phyloP scores from a whole-genome alignment of 1,140 invertebrate genomes.

The Temnothorax nylanderi region DNA sequence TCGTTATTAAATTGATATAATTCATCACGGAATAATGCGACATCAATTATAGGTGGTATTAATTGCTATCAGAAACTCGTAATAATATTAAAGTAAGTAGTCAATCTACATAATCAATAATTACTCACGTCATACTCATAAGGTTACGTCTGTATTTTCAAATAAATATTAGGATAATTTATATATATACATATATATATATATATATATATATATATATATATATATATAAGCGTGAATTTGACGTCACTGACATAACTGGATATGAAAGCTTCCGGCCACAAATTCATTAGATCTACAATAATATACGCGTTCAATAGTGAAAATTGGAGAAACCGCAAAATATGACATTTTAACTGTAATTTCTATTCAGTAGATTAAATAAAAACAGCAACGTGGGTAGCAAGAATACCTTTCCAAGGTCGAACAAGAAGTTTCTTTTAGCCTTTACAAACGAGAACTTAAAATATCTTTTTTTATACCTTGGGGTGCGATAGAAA shows the following conservation, averaged over 20 bases:
- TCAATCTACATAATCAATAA: constrained; percentile 8
- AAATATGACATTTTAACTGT: neutral
- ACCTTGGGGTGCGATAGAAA: constrained; percentile 3
- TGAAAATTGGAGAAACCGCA: neutral
- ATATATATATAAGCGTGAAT: neutral
- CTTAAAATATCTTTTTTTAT: constrained; percentile 10
- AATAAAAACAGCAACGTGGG: neutral
- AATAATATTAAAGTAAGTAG: neutral
- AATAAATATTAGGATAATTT: constrained; percentile 25
- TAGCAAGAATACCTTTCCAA: constrained; percentile 3
- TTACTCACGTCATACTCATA: neutral
- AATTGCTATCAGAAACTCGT: constrained; percentile 10
- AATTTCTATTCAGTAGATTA: neutral
- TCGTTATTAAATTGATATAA: constrained; percentile 26
- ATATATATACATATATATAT: too few species aligned
- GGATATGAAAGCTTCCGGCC: neutral
- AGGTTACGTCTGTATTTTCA: neutral
- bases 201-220: too few species aligned
- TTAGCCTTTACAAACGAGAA: constrained; percentile 11
- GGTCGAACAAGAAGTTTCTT: constrained; percentile 23
- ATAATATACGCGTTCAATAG: neutral
- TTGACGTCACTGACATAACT: neutral
- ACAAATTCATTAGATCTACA: neutral
- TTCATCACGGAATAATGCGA: constrained; percentile 36
- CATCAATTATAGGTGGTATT: constrained; percentile 26